A percentile compares a stretch with the other conserved stretches of the same genome.
Evolutionary conservation across 2,888 invertebrate genomes (phyloP).

Genomic region (Eutolmus rufibarbis): DNA sequence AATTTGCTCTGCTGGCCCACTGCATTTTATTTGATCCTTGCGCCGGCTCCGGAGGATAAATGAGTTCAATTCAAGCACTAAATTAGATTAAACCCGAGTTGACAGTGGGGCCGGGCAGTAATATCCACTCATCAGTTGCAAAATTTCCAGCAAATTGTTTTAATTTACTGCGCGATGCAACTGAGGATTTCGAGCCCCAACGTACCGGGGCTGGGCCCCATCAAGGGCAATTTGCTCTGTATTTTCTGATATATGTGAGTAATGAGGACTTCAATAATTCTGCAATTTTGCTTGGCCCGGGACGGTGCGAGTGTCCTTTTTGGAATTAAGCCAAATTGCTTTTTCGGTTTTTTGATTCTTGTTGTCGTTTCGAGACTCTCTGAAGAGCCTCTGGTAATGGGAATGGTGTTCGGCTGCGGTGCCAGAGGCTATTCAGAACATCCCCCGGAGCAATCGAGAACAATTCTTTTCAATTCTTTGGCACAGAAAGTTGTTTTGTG

Average conservation of each 20-base stretch:
- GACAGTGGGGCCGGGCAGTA: background rate
- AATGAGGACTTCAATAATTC: background rate
- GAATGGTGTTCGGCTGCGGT: background rate
- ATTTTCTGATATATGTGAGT: background rate
- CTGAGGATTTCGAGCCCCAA: background rate
- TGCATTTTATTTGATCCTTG: background rate
- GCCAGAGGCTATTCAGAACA: background rate
- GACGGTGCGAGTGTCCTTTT: background rate
- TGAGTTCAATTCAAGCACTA: background rate
- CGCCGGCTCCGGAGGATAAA: background rate
- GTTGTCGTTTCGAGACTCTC: background rate
- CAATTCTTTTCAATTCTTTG: background rate
- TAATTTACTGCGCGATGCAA: background rate
- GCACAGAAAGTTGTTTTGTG: background rate
- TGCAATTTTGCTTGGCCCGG: background rate
- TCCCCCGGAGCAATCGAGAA: background rate
- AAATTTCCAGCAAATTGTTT: background rate
- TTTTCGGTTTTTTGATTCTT: background rate
- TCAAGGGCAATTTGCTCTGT: background rate
- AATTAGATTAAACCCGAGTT: background rate
- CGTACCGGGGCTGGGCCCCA: background rate
- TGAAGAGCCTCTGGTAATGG: background rate
- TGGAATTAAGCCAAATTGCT: background rate
- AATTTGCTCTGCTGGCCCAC: background rate
- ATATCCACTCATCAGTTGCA: background rate